Evolutionary conservation across 1,140 invertebrate species (phyloP), one percentile per base, ranked within the genome.

Genomic region (Plutomurus gul): DNA sequence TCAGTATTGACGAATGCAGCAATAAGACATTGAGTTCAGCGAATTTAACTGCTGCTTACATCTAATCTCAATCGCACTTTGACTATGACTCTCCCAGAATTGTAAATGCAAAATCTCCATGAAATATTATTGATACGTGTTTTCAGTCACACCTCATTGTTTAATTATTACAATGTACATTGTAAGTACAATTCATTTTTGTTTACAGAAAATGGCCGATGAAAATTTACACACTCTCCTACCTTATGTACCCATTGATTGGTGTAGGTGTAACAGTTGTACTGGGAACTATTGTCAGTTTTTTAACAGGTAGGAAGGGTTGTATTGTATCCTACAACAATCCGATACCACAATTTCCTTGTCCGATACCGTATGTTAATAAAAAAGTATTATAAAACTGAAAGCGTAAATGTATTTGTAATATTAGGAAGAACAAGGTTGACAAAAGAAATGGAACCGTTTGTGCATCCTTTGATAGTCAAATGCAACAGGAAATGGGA

Each of bases 191-290:
- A 22, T 71, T 40, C 43, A 51, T 73, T 36, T 70, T 27, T 16
- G 1, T 60, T 8, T 76, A 0, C 43, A 82, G 80, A 13, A 77
- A 72, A 13, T 84, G 79, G 79, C 82, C 83, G 20, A 40, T 75
- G 27, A 82, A 82, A 49, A 81, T 84, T 20, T 82, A 82, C 70
- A 79, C 79, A 40, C 4, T 84, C 0, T 84, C 83, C 0, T 82
- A 82, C 27, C 20, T 81, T 3, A 77, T 84, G 27, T 83, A 82
- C 47, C 79, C 83, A 27, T 46, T 84, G 1, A 77, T 84, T 70
- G 83, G 83, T 16, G n/a, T 60, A 0, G 27, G 65, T 4, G 46
- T 78, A 2, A 79, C 74, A 0, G 51, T 84, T 22, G 27, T 79
- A 11, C 76, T 84, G 1, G 82, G 72, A 49, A 46, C 30, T 5